Evolutionary conservation across 2,113 vertebrate genomes (phyloP).

Genomic region (Syrrhaptes paradoxus): DNA sequence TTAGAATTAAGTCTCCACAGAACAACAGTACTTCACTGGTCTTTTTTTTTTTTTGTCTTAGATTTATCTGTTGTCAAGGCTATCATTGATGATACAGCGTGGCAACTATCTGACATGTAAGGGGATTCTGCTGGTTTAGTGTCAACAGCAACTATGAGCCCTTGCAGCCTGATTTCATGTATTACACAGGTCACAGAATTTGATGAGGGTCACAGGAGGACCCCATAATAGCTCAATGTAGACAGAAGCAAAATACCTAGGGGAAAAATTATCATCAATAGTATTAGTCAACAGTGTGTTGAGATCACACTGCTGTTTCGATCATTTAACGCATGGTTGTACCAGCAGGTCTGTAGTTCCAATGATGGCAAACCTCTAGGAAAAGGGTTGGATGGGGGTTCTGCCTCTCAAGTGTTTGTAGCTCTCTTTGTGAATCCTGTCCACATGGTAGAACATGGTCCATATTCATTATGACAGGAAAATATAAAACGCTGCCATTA

Average conservation of each 20-base stretch:
- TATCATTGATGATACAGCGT: background rate
- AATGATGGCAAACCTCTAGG: background rate
- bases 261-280: background rate
- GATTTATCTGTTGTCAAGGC: background rate
- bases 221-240: background rate
- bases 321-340: background rate
- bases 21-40: background rate
- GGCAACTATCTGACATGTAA: background rate
- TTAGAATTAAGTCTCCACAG: background rate
- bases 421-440: background rate
- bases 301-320: background rate
- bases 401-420: background rate
- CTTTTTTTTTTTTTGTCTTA: background rate
- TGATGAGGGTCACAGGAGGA: slow-evolving; percentile 6
- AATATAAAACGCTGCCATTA: background rate
- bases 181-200: slow-evolving; percentile 33
- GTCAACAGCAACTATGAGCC: background rate
- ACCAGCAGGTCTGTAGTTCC: background rate
- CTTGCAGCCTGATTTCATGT: background rate
- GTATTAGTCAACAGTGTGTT: background rate
- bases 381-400: background rate
- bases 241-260: slow-evolving; percentile 6
- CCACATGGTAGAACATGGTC: background rate
- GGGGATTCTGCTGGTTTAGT: background rate
- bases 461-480: background rate